Base-by-base conservation (phyloP, 1,140 invertebrate genomes). In the Pogonus chalceus region DNA sequence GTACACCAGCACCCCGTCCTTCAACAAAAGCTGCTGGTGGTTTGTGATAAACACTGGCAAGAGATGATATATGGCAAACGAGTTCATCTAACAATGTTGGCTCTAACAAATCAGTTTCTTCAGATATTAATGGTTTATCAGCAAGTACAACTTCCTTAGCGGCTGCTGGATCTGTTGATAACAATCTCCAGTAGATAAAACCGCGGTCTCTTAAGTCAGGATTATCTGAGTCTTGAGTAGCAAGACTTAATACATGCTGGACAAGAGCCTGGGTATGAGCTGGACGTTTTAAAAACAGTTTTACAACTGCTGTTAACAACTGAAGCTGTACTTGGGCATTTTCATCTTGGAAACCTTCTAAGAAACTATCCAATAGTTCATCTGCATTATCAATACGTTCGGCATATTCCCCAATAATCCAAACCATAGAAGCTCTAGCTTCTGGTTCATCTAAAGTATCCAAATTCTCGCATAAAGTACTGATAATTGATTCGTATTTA, bases 271-370 rank as follows among this genome's bases (percentile, higher is more conserved):
- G 96, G 0, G 96, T 99, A 69, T 99, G 95, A 0, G 93, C 92
- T 0, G 97, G 97, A 49, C 96, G 79, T 71, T 99, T 99, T 52
- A 99, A 75, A 74, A 99, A 99, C 46, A 99, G 73, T 71, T 99
- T 99, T 0, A 99, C 97, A 57, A 99, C 97, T 0, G 96, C 95
- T 1, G 96, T 99, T 14, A 99, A 75, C 49, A 99, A 72, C 66
- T 99, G 96, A 20, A 99, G 74, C 71, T 99, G 96, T 2, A 99
- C 96, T 79, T 99, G 96, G 23, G 95, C 93, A 67, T 99, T 99
- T 70, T 99, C 97, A 77, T 99, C 97, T 61, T 97, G 92, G 74
- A 99, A 99, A n/a, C 96, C 96, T 76, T 99, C 96, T 1, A 99
- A 76, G 75, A 99, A 99, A 62, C 92, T 96, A 69, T 99, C 96